Evolutionary conservation across 2,113 vertebrate species (phyloP), one percentile per base, ranked within the genome.

Genomic region (Serinus canaria): DNA sequence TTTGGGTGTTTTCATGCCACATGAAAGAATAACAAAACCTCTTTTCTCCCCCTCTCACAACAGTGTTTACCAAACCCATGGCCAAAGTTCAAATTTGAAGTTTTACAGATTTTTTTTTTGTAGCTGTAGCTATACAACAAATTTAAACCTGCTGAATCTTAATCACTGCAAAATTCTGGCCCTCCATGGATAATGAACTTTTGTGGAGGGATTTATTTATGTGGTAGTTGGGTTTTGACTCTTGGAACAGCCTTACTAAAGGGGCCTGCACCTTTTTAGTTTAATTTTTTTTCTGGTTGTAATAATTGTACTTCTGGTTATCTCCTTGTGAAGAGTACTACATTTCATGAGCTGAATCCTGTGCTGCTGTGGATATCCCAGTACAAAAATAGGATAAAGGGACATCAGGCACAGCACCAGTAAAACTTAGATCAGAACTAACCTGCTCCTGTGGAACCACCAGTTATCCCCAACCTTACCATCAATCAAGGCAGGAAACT

Each of bases 221-320:
- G 3, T 0, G 0, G 14, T 20, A 15, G 18, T 70, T 76, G 23
- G 2, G 11, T 14, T 47, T n/a, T 28, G 15, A 30, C 27, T 68
- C 13, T 8, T 33, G 16, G 14, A 39, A 69, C 25, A 79, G 22
- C 37, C 9, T 33, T 13, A 9, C 2, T 72, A 39, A 55, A 46
- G 9, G 10, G 6, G 8, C 4, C 25, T 18, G 14, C 5, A 69
- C 6, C 5, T 74, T 55, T 49, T 44, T 49, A 2, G 31, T 8
- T 2, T 56, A 1, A 1, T 24, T 67, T 62, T 80, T 59, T 43
- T 53, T 4, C 24, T 22, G 7, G 6, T 47, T 43, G 41, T 43
- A 43, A 9, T 16, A 4, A 31, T 2, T 73, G 41, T 7, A 77
- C 33, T 64, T 59, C 35, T 73, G 13, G 6, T 47, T 39, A 41